Evolutionary conservation across 2,797 vertebrate genomes (phyloP).

Genomic region (Phataginus tetradactyla): DNA sequence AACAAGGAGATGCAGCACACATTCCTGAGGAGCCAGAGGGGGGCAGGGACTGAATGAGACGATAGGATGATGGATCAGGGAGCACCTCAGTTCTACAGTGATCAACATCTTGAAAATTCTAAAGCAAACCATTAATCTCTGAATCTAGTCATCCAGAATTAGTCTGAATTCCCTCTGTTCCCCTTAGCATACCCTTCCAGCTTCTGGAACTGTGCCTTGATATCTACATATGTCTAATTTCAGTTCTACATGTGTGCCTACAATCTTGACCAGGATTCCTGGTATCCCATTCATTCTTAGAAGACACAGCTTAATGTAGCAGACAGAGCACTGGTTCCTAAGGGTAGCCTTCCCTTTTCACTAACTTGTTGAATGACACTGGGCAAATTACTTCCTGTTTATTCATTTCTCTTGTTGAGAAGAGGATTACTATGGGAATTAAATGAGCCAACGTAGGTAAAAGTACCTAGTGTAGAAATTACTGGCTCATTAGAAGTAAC

Average conservation of each 20-base stretch:
- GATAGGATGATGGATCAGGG: not conserved
- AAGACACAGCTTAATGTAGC: not conserved
- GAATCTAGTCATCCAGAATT: not conserved
- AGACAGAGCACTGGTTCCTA: not conserved
- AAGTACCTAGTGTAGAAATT: not conserved
- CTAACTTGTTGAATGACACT: not conserved
- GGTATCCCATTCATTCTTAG: not conserved
- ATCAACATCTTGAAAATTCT: not conserved
- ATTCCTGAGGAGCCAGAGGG: not conserved
- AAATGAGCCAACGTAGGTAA: not conserved
- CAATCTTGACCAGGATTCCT: not conserved
- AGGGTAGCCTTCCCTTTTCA: not conserved
- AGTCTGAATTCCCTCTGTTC: not conserved
- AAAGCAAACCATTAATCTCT: not conserved
- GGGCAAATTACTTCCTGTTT: not conserved
- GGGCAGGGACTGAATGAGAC: not conserved
- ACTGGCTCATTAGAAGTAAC: not conserved
- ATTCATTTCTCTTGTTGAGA: not conserved
- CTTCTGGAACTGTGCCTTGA: not conserved
- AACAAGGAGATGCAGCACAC: not conserved
- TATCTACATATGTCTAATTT: too few relatives aligned
- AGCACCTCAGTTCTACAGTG: not conserved
- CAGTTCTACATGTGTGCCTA: too few relatives aligned
- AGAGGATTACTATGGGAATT: not conserved
- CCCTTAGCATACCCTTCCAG: not conserved